A percentile compares a stretch with the other conserved stretches of the same genome.
phyloP scores from a whole-genome alignment of 2,888 invertebrate species.

The Oligia latruncula region DNA sequence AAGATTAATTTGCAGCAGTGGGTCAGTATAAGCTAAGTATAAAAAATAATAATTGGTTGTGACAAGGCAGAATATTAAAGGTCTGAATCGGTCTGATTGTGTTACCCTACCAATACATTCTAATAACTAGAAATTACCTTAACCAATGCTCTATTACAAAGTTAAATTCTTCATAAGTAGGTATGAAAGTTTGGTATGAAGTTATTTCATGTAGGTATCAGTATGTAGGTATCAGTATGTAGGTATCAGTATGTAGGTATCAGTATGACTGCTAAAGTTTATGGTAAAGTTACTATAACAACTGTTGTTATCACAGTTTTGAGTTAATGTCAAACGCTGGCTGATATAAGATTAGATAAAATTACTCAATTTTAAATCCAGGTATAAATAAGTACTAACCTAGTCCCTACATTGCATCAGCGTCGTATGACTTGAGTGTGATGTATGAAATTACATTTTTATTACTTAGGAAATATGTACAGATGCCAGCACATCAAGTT shows the following conservation, averaged over 20 bases:
- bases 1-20: neutral
- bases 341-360: constrained; percentile 38
- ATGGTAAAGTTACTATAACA: constrained; percentile 7
- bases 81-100: neutral
- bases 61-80: neutral
- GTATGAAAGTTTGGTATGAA: neutral
- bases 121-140: neutral
- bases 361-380: constrained; percentile 20
- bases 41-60: neutral
- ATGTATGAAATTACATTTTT: neutral
- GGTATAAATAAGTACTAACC: neutral
- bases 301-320: constrained; percentile 32
- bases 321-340: constrained; percentile 13
- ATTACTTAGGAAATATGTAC: no score
- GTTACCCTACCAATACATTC: neutral
- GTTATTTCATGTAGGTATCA: constrained; percentile 7
- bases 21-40: neutral
- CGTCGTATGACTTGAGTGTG: neutral
- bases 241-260: neutral
- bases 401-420: neutral
- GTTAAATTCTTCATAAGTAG: neutral
- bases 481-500: no score
- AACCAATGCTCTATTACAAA: neutral
- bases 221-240: no score
- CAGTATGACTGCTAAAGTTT: constrained; percentile 13